A percentile compares a stretch with the other conserved stretches of the same genome.
phyloP scores from a whole-genome alignment of 2,797 vertebrate species.

The Setipinna tenuifilis region DNA sequence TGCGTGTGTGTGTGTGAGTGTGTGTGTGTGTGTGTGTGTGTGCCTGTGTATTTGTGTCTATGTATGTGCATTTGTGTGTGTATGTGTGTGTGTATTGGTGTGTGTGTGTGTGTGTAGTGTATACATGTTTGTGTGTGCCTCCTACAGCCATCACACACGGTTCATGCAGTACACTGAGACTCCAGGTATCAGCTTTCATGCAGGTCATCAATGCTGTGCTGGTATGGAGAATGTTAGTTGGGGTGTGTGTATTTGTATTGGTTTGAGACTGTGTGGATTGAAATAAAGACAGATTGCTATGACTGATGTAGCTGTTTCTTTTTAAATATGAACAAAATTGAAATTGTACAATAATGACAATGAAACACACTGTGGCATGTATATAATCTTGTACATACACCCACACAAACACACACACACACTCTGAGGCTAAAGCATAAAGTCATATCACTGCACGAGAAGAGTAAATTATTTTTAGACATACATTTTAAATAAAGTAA shows the following conservation, averaged over 20 bases:
- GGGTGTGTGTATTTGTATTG: neutral
- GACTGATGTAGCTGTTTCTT: neutral
- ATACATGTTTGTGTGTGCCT: neutral
- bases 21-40: constrained; percentile 18
- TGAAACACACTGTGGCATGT: neutral
- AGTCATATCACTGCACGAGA: too few relatives aligned
- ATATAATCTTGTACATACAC: neutral
- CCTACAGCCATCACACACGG: neutral
- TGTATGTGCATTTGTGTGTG: neutral
- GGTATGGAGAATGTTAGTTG: neutral
- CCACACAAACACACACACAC: neutral
- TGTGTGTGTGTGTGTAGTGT: constrained; percentile 9
- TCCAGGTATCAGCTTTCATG: constrained; percentile 72
- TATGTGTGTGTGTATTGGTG: neutral
- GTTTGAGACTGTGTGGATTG: neutral
- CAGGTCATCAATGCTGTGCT: constrained; percentile 76
- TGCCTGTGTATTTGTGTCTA: neutral
- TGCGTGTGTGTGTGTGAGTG: neutral
- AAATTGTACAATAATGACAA: neutral
- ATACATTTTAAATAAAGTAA: neutral
- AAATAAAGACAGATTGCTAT: neutral
- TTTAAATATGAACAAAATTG: neutral
- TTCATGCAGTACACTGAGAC: constrained; percentile 18
- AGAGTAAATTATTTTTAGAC: neutral
- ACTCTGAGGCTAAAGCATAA: neutral